phyloP scores from a whole-genome alignment of 1,140 invertebrate species.

The Temnothorax nylanderi region DNA sequence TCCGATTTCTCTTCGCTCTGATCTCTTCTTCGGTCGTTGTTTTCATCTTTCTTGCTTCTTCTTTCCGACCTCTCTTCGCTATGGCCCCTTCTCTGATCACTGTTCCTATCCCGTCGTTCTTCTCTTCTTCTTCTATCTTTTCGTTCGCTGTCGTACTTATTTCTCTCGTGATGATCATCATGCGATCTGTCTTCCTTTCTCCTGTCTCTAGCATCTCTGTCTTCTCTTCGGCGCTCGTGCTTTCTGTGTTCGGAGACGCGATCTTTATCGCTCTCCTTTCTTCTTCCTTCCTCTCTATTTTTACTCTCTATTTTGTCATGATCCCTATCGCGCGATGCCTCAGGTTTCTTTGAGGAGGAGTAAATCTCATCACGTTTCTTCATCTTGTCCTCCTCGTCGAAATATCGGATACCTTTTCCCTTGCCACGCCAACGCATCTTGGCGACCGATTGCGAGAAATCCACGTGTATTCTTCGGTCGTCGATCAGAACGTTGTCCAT shows the following conservation, averaged over 20 bases:
- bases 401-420: conserved; percentile 88
- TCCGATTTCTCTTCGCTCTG: conserved; percentile 16
- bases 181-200: conserved; percentile 54
- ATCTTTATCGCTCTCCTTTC: conserved; percentile 27
- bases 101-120: conserved; percentile 66
- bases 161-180: conserved; percentile 48
- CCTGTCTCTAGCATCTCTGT: conserved; percentile 53
- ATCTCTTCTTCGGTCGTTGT: conserved; percentile 7
- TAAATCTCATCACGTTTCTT: not conserved
- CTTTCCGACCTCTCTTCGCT: conserved; percentile 24
- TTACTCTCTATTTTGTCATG: conserved; percentile 22
- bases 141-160: conserved; percentile 43
- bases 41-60: conserved; percentile 38
- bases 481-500: conserved; percentile 99
- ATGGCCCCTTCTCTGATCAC: conserved; percentile 60
- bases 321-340: not conserved
- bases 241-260: conserved; percentile 55
- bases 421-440: conserved; percentile 96
- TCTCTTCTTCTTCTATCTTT: conserved; percentile 51
- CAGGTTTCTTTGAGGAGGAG: conserved; percentile 12
- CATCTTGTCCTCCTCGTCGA: conserved; percentile 68
- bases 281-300: conserved; percentile 37
- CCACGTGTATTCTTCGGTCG: conserved; percentile 99
- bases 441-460: conserved; percentile 99
- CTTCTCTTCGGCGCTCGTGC: conserved; percentile 61